These are phyloP conservation scores for Macrochelys suwanniensis DNA, from an alignment of 2,797 vertebrate species.

Conservation along the genomic window DNA sequence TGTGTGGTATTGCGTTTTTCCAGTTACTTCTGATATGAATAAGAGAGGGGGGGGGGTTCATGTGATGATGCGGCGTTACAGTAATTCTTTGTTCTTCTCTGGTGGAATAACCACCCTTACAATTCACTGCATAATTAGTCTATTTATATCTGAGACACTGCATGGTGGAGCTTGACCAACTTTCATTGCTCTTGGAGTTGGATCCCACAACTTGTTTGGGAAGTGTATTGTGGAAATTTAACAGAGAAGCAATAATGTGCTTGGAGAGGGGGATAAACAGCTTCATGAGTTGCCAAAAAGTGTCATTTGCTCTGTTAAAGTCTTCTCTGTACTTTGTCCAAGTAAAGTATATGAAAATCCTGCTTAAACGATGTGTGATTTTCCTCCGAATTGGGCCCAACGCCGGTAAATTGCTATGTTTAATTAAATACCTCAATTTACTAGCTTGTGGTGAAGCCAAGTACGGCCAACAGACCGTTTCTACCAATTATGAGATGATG, in stretches of 20 bases:
- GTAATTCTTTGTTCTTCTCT: fast-evolving
- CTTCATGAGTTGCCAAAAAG: not conserved
- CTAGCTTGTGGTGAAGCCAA: conserved; percentile 34
- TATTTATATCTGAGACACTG: not conserved
- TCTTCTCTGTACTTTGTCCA: not conserved
- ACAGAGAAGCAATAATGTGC: not conserved
- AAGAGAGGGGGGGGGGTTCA: fast-evolving
- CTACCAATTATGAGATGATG: not conserved
- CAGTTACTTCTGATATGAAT: fast-evolving
- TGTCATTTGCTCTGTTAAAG: not conserved
- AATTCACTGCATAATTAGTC: not conserved
- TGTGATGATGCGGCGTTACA: fast-evolving
- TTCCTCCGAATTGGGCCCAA: conserved; percentile 10
- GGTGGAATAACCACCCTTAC: no score
- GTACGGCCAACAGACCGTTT: not conserved
- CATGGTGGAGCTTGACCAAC: not conserved
- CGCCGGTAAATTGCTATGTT: conserved; percentile 1
- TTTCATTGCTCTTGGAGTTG: fast-evolving
- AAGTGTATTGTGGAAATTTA: fast-evolving
- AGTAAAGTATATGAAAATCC: conserved; percentile 23
- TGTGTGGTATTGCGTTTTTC: not conserved
- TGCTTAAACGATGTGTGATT: not conserved
- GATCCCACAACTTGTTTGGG: fast-evolving
- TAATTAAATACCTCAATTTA: conserved; percentile 45
- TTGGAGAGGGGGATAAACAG: not conserved